Base-by-base conservation (phyloP, 2,888 invertebrate genomes). In the Lathronympha strigana region DNA sequence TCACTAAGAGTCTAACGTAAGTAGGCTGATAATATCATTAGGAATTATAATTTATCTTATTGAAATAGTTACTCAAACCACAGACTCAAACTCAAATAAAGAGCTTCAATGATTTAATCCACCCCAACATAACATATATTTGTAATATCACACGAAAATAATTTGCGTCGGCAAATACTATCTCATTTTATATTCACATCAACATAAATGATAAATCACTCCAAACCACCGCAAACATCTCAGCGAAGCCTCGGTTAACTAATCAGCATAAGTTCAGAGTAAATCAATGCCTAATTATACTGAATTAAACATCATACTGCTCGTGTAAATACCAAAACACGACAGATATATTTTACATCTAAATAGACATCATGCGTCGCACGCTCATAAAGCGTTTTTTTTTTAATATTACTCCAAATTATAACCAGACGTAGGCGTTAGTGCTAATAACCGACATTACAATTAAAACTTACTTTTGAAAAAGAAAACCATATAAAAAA, bases 191-290 rank as follows among this genome's bases (percentile, higher is more conserved):
- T 33, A 54, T 47, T 23, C 13, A 23, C 19, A 4, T 21, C 25
- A 4, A 8, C 6, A 9, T 40, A 54, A 19, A 54, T 54, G 9
- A 54, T 23, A 13, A 23, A 54, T 54, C 4, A 15, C 15, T 11
- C 31, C n/a, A 11, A 49, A 63, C 47, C 49, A 9, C 61, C 17
- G 28, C 55, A 55, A 28, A 55, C 63, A 15, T 36, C 36, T 19
- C 3, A 19, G n/a, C 8, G 8, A 62, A 33, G 28, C 47, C 15
- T 36, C 36, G 17, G 28, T 55, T 15, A 49, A 25, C 28, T 38
- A 49, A 72, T 68, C 61, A 49, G 60, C 47, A 66, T 66, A 21
- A 25, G 53, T 31, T 54, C 63, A 55, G 49, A 63, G 55, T 47
- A 28, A 63, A 63, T 63, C 55, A 63, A 49, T 54, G 47, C 28